Evolutionary conservation across 1,140 invertebrate species (phyloP).

Genomic region (Philotrypesis tridentata): DNA sequence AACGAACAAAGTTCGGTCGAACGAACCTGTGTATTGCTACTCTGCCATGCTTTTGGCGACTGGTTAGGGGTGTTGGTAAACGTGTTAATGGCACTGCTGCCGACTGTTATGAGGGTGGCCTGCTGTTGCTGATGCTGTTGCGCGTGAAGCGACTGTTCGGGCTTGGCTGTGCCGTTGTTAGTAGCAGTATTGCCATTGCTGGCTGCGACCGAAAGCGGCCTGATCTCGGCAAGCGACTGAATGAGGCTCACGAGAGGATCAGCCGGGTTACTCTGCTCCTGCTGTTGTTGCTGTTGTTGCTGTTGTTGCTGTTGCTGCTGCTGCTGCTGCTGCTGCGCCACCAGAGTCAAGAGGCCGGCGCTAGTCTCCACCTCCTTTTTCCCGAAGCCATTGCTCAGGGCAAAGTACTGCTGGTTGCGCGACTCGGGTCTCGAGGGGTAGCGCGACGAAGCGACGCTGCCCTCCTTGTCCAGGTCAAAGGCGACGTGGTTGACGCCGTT

Average conservation of each 20-base stretch:
- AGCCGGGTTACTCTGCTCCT: constrained; percentile 44
- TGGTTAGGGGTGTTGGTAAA: constrained; percentile 68
- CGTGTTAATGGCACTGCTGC: constrained; percentile 60
- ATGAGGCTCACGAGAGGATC: constrained; percentile 71
- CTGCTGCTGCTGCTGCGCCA: constrained; percentile 56
- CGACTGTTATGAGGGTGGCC: constrained; percentile 43
- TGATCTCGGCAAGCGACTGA: constrained; percentile 69
- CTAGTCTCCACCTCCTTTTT: constrained; percentile 56
- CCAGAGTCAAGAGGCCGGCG: constrained; percentile 72
- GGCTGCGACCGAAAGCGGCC: constrained; percentile 55
- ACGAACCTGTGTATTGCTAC: constrained; percentile 70
- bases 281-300: constrained; percentile 27
- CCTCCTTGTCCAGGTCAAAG: constrained; percentile 22
- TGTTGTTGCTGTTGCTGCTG: constrained; percentile 30
- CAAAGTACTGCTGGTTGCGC: constrained; percentile 52
- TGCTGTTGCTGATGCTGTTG: constrained; percentile 53
- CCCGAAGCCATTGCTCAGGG: constrained; percentile 53
- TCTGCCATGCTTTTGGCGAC: constrained; percentile 72
- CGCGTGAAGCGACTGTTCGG: constrained; percentile 47
- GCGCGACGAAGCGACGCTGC: constrained; percentile 12
- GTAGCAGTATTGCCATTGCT: constrained; percentile 60
- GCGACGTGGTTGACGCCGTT: constrained; percentile 24
- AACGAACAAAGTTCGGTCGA: constrained; percentile 20
- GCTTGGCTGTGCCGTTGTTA: constrained; percentile 46
- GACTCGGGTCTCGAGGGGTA: constrained; percentile 53